These are phyloP conservation scores for Alectura lathami DNA, from an alignment of 2,113 vertebrate species.

Conservation along the genomic window DNA sequence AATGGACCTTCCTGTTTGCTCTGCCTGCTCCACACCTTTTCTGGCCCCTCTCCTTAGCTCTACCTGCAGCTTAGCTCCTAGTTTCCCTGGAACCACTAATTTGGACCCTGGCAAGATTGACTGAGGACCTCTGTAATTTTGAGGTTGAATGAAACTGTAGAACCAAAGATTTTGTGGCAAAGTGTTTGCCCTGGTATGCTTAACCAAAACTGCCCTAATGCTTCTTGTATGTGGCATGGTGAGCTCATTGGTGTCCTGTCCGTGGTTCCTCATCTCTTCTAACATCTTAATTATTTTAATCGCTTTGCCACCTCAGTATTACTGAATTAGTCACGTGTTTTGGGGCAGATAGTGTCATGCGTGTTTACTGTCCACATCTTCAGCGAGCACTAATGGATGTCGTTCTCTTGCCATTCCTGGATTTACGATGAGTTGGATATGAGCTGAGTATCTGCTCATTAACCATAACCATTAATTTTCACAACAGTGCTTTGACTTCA, in stretches of 20 bases:
- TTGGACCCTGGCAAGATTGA: slow-evolving; percentile 6
- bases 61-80: background rate
- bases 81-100: slow-evolving; percentile 17
- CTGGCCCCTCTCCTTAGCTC: background rate
- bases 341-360: background rate
- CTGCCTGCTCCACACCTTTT: slow-evolving; percentile 34
- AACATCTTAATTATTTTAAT: background rate
- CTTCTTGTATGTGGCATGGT: background rate
- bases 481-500: background rate
- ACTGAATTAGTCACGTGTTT: background rate
- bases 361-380: background rate
- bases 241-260: background rate
- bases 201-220: background rate
- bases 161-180: background rate
- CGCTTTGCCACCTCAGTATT: background rate
- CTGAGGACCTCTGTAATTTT: slow-evolving; percentile 21
- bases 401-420: background rate
- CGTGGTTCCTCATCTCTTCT: background rate
- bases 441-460: background rate
- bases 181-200: background rate
- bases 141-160: slow-evolving; percentile 16
- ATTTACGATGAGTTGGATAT: background rate
- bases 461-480: background rate
- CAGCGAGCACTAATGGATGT: background rate
- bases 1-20: slow-evolving; percentile 43